Conservation (phyloP, 2,113 vertebrate species). For the Myotis davidii region DNA sequence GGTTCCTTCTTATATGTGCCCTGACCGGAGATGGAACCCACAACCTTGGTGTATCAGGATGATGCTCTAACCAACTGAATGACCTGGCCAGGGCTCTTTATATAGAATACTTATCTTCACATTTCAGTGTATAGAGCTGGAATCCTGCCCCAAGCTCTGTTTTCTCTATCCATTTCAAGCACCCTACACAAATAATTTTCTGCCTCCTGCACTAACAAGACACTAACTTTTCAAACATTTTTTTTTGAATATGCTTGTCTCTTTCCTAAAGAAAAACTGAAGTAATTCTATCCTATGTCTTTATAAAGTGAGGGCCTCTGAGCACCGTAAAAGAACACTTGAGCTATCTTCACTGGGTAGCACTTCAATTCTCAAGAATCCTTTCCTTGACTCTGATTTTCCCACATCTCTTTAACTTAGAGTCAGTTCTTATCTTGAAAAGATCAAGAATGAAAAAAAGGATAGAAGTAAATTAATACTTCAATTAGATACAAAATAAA, state of each 20-base stretch:
- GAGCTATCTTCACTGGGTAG: background rate
- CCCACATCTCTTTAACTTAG: background rate
- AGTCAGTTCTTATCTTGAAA: background rate
- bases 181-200: background rate
- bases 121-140: background rate
- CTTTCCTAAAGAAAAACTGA: slow-evolving; percentile 27
- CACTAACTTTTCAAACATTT: background rate
- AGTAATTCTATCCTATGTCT: background rate
- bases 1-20: background rate
- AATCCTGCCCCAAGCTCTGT: background rate
- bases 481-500: slow-evolving; percentile 28
- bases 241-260: background rate
- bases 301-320: background rate
- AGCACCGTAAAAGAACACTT: background rate
- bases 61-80: background rate
- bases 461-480: slow-evolving; percentile 33
- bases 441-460: slow-evolving; percentile 16
- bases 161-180: background rate
- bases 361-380: background rate
- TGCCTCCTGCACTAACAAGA: slow-evolving; percentile 12
- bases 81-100: background rate
- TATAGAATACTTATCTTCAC: background rate
- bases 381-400: background rate
- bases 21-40: background rate
- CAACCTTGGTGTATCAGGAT: background rate